Evolutionary conservation across 2,113 vertebrate genomes (phyloP).

Genomic region (Myotis brandtii): DNA sequence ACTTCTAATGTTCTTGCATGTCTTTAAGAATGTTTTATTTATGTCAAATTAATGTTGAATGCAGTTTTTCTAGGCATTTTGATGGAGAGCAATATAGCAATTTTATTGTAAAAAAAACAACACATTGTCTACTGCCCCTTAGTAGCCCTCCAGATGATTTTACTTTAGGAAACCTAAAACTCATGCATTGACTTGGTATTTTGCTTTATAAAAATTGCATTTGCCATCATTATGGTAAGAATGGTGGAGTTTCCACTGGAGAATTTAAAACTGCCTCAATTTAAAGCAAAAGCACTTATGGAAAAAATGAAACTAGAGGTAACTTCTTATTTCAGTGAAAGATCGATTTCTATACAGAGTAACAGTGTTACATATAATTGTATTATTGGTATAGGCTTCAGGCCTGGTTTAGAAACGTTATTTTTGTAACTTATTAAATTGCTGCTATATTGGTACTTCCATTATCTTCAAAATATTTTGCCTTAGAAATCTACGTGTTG

Average conservation of each 20-base stretch:
- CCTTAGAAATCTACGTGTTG: slow-evolving; percentile 56
- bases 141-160: not conserved
- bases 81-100: not conserved
- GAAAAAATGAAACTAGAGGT: slow-evolving; percentile 29
- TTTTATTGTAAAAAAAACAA: not conserved
- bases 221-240: slow-evolving; percentile 31
- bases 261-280: slow-evolving; percentile 43
- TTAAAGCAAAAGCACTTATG: slow-evolving; percentile 45
- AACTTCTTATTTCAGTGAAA: slow-evolving; percentile 43
- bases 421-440: slow-evolving; percentile 60
- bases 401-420: slow-evolving; percentile 52
- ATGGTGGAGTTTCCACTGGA: not conserved
- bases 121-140: not conserved
- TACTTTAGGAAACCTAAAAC: slow-evolving; percentile 9
- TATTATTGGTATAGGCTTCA: not conserved
- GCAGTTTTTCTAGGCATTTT: not conserved
- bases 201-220: slow-evolving; percentile 55
- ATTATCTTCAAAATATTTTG: slow-evolving; percentile 68
- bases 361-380: not conserved
- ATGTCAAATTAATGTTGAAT: slow-evolving; percentile 27
- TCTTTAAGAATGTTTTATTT: not conserved
- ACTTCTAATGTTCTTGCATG: not conserved
- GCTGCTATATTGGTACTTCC: slow-evolving; percentile 71
- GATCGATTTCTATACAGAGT: slow-evolving; percentile 68
- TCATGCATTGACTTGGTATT: not conserved